Conservation (phyloP, 2,888 invertebrate genomes). For the Ornithoptera priamus region DNA sequence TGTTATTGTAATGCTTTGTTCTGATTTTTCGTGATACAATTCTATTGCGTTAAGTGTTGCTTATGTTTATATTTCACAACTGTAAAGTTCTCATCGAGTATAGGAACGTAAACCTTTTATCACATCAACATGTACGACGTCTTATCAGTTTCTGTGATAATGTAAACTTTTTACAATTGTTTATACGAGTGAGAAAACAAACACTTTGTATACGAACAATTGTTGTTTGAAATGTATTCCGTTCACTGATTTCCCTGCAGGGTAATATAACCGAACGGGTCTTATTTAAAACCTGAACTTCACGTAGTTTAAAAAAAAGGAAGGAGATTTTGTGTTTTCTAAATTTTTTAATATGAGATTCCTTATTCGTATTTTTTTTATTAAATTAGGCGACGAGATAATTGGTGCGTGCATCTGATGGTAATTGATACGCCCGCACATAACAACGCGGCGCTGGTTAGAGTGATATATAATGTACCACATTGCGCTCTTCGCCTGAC, state of each 20-base stretch:
- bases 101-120: too few relatives aligned
- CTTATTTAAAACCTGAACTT: slow-evolving; percentile 31
- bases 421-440: too few relatives aligned
- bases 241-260: slow-evolving; percentile 71
- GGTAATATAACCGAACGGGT: slow-evolving; percentile 55
- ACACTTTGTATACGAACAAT: slow-evolving; percentile 53
- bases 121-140: neutral
- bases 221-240: slow-evolving; percentile 45
- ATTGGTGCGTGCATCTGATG: too few relatives aligned
- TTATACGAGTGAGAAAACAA: slow-evolving; percentile 1
- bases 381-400: neutral
- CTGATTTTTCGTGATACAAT: too few relatives aligned
- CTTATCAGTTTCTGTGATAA: neutral
- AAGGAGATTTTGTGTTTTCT: neutral
- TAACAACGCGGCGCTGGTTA: too few relatives aligned
- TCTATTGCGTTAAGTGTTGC: too few relatives aligned
- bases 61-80: too few relatives aligned
- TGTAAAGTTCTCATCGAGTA: too few relatives aligned
- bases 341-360: neutral
- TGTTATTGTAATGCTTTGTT: too few relatives aligned
- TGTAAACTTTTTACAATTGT: neutral
- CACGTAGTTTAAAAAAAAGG: slow-evolving; percentile 9
- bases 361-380: neutral
- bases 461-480: too few relatives aligned
- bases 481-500: too few relatives aligned